A percentile compares a stretch with the other conserved stretches of the same genome.
These are phyloP conservation scores for Epicampocera succincta DNA, from an alignment of 2,888 invertebrate species.

Conservation along the genomic window DNA sequence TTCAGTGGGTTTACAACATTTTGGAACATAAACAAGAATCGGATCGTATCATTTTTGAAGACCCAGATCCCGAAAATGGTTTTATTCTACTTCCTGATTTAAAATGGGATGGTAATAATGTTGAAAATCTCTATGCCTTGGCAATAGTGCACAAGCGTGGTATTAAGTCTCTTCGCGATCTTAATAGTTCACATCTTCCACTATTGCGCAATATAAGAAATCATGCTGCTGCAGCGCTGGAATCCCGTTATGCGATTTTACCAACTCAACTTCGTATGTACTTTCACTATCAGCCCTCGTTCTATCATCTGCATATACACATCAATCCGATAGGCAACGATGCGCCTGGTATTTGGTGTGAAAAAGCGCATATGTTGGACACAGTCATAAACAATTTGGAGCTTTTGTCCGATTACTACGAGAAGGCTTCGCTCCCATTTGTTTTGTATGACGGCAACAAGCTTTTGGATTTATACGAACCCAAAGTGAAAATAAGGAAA, in stretches of 20 bases:
- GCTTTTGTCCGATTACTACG: conserved; percentile 91
- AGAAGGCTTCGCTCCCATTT: conserved; percentile 90
- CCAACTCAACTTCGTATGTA: conserved; percentile 90
- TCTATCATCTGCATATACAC: conserved; percentile 98
- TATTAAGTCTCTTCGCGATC: conserved; percentile 92
- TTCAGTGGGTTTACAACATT: conserved; percentile 98
- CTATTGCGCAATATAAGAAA: conserved; percentile 90
- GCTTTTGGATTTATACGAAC: conserved; percentile 85
- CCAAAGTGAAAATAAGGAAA: conserved; percentile 55
- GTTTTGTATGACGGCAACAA: conserved; percentile 89
- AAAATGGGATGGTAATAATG: conserved; percentile 94
- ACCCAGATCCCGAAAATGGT: conserved; percentile 87
- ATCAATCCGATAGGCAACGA: conserved; percentile 91
- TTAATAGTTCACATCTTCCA: conserved; percentile 89
- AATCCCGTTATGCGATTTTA: conserved; percentile 88
- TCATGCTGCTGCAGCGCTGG: conserved; percentile 89
- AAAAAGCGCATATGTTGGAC: conserved; percentile 92
- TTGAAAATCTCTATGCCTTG: conserved; percentile 91
- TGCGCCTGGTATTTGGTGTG: conserved; percentile 91
- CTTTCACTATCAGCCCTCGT: conserved; percentile 97
- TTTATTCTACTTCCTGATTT: conserved; percentile 96
- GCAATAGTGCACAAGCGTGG: conserved; percentile 89
- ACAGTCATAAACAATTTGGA: conserved; percentile 95
- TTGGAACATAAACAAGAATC: conserved; percentile 94
- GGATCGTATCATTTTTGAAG: conserved; percentile 93